Evolutionary conservation across 2,888 invertebrate species (phyloP).

Genomic region (Drosophila mulleri): DNA sequence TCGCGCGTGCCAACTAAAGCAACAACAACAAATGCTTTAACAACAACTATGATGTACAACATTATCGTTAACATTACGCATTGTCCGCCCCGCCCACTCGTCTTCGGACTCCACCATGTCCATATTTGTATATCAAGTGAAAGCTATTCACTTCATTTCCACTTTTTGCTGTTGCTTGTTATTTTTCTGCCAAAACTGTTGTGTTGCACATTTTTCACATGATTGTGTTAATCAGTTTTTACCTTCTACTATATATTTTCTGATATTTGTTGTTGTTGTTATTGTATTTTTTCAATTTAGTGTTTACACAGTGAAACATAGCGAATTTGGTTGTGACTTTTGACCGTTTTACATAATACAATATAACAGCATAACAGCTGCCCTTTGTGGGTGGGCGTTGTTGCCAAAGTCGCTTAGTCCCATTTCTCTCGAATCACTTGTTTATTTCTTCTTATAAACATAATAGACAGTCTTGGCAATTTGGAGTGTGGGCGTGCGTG

Average conservation of each 20-base stretch:
- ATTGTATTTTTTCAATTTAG: constrained; percentile 20
- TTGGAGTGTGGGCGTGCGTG: constrained; percentile 26
- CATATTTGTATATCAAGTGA: constrained; percentile 72
- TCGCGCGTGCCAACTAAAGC: constrained; percentile 22
- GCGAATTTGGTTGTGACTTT: constrained; percentile 54
- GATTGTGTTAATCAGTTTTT: constrained; percentile 74
- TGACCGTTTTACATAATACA: constrained; percentile 61
- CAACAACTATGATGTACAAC: constrained; percentile 12
- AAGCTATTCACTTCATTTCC: constrained; percentile 71
- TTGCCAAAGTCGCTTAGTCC: constrained; percentile 22
- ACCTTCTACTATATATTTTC: constrained; percentile 30
- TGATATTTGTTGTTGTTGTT: constrained; percentile 11
- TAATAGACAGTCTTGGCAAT: constrained; percentile 29
- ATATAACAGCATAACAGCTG: background rate
- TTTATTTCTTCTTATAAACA: constrained; percentile 21
- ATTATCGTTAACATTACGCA: constrained; percentile 59
- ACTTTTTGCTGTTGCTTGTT: constrained; percentile 51
- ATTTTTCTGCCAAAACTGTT: constrained; percentile 58
- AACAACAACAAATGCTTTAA: background rate
- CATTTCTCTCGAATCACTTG: constrained; percentile 17
- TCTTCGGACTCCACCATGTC: constrained; percentile 22
- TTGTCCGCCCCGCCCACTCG: constrained; percentile 54
- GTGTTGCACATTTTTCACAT: constrained; percentile 73
- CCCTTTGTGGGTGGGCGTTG: constrained; percentile 3
- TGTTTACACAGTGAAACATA: constrained; percentile 24